Base-by-base conservation (phyloP, 2,113 vertebrate genomes). In the Asarcornis scutulata region DNA sequence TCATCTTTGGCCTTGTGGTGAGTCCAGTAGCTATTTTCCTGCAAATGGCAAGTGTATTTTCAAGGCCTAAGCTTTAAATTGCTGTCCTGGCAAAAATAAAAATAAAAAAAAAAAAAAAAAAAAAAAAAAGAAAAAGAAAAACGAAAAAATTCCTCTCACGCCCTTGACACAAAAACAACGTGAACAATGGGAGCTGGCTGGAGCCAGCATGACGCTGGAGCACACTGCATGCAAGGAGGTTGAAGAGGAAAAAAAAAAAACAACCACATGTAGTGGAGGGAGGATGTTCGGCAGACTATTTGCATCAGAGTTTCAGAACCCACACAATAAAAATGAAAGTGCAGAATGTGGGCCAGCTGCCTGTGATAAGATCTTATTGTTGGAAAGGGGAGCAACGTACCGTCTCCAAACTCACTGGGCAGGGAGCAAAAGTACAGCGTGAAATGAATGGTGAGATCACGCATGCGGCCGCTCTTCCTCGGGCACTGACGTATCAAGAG, bases 271-370 rank as follows among this genome's bases (percentile, higher is more conserved):
- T 86, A 1, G 2, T 53, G 46, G 58, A 94, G 91, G 71, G 95
- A 96, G 95, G 97, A 97, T 96, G 94, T 96, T 94, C 78, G 0
- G 84, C 91, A 97, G 96, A 95, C 75, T 93, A 78, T 95, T 94
- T 97, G 83, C 77, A 78, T 94, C 78, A 67, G 21, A 52, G 73
- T 73, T 67, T 25, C 64, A 93, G 91, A 97, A 81, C 88, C 68
- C 96, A 88, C 67, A 62, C 78, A 88, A 92, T 91, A 89, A 94
- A 96, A 96, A 90, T 86, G 92, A 92, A 95, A 96, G 89, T 81
- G 50, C 76, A 58, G 92, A 89, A 46, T 2, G 6, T 56, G 11
- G 71, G 58, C 89, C 86, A 82, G 83, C 94, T 89, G 94, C 94
- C 91, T 64, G 76, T 11, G 95, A 96, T 96, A 96, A 96, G 92